phyloP scores from a whole-genome alignment of 2,888 invertebrate genomes.

The Sylvicola cinctus region DNA sequence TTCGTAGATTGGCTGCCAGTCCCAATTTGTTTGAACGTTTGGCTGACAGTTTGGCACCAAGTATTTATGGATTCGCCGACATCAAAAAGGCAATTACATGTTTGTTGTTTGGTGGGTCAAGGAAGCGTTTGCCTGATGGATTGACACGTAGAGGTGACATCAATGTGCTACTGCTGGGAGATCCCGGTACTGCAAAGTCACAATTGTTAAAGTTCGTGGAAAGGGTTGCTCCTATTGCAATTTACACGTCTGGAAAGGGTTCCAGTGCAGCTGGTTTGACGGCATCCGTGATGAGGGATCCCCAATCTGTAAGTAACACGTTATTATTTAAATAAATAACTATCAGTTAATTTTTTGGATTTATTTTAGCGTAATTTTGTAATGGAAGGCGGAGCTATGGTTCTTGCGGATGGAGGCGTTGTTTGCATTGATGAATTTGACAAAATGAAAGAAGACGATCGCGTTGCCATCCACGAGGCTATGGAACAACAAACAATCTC shows the following conservation, averaged over 20 bases:
- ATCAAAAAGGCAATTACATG: constrained; percentile 96
- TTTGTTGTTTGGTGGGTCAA: constrained; percentile 79
- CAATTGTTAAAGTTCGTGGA: constrained; percentile 96
- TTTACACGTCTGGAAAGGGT: constrained; percentile 99
- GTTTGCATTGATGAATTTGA: constrained; percentile 99
- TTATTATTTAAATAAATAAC: no score
- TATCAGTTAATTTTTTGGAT: no score
- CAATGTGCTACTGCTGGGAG: constrained; percentile 83
- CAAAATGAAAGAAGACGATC: constrained; percentile 98
- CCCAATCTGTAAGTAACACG: constrained; percentile 48
- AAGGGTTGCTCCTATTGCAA: constrained; percentile 78
- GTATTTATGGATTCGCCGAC: constrained; percentile 83
- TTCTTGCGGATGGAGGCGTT: constrained; percentile 94
- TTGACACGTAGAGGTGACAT: constrained; percentile 91
- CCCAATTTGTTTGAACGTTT: constrained; percentile 77
- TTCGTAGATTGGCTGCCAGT: constrained; percentile 56
- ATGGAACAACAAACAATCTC: constrained; percentile 99
- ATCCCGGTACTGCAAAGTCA: constrained; percentile 99
- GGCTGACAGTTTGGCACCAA: constrained; percentile 83
- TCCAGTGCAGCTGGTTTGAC: constrained; percentile 98
- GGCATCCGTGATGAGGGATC: constrained; percentile 90
- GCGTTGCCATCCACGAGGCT: constrained; percentile 98
- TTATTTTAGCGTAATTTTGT: constrained; percentile 73
- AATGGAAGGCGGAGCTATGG: constrained; percentile 99
- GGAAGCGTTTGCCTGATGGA: constrained; percentile 85